These are phyloP conservation scores for Fulica atra DNA, from an alignment of 2,113 vertebrate species.

Conservation along the genomic window DNA sequence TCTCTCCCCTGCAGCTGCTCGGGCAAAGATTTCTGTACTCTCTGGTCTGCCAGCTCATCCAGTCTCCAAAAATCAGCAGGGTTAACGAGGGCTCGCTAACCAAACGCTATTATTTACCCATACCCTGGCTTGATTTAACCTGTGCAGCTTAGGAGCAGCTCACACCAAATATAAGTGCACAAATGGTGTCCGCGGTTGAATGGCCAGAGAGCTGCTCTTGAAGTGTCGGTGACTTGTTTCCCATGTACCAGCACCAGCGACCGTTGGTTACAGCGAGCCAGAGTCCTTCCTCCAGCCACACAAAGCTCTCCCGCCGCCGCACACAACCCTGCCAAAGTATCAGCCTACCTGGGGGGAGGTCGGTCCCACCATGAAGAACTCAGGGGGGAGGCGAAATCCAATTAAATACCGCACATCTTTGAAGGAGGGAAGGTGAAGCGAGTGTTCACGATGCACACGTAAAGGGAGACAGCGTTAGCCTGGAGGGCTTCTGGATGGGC, in stretches of 20 bases:
- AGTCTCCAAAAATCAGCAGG: neutral
- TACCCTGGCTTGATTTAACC: neutral
- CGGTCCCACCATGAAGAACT: neutral
- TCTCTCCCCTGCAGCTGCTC: neutral
- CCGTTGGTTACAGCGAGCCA: neutral
- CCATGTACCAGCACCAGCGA: neutral
- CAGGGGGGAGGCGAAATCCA: neutral
- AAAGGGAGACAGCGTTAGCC: neutral
- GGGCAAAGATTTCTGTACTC: neutral
- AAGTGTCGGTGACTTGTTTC: neutral
- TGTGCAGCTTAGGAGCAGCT: neutral
- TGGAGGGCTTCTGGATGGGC: neutral
- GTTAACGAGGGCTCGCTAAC: neutral
- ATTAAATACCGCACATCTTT: neutral
- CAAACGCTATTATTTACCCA: rapidly evolving
- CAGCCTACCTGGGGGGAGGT: neutral
- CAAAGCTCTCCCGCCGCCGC: neutral
- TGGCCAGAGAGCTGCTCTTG: neutral
- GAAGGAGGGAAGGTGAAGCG: neutral
- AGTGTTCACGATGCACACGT: neutral
- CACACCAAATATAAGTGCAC: neutral
- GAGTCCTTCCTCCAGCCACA: neutral
- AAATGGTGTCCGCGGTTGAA: neutral
- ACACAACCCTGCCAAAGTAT: neutral
- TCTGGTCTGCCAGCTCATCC: neutral